Evolutionary conservation across 2,888 invertebrate genomes (phyloP).

Genomic region (Dinocampus coccinellae): DNA sequence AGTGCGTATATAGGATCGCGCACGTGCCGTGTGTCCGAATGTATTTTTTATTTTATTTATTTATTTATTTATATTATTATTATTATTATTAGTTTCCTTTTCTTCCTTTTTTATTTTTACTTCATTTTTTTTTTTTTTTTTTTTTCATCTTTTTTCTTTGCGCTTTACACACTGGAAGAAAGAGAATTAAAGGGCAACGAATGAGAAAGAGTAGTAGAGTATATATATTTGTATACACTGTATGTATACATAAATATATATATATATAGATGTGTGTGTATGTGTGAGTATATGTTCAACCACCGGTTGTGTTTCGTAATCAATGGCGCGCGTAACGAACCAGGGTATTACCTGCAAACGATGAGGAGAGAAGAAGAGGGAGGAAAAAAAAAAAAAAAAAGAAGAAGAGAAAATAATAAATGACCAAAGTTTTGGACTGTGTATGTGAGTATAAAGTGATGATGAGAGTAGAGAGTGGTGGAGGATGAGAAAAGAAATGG

Average conservation of each 20-base stretch:
- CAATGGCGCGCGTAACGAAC: slow-evolving; percentile 58
- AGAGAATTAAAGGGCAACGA: slow-evolving; percentile 18
- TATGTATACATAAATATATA: no score
- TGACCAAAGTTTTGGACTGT: slow-evolving; percentile 5
- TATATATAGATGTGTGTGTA: no score
- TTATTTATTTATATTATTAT: no score
- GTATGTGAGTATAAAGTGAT: background rate
- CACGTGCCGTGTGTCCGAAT: slow-evolving; percentile 30
- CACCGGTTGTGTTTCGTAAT: slow-evolving; percentile 50
- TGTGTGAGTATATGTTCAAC: slow-evolving; percentile 33
- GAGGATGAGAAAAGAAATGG: slow-evolving; percentile 7
- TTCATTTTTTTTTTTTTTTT: background rate
- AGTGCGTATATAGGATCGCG: slow-evolving; percentile 15
- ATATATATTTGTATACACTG: no score
- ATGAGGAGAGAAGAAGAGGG: slow-evolving; percentile 39
- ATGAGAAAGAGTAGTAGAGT: slow-evolving; percentile 36
- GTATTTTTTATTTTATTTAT: slow-evolving; percentile 5
- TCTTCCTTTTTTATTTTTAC: background rate
- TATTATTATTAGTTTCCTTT: no score
- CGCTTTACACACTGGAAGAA: slow-evolving; percentile 13
- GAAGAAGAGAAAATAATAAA: slow-evolving; percentile 27
- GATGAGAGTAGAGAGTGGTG: slow-evolving; percentile 7
- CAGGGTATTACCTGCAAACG: slow-evolving; percentile 56
- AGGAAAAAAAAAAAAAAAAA: slow-evolving; percentile 27
- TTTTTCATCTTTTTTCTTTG: background rate